A percentile compares a stretch with the other conserved stretches of the same genome.
Conservation (phyloP, 2,797 vertebrate species). For the Myotis findleyi region DNA sequence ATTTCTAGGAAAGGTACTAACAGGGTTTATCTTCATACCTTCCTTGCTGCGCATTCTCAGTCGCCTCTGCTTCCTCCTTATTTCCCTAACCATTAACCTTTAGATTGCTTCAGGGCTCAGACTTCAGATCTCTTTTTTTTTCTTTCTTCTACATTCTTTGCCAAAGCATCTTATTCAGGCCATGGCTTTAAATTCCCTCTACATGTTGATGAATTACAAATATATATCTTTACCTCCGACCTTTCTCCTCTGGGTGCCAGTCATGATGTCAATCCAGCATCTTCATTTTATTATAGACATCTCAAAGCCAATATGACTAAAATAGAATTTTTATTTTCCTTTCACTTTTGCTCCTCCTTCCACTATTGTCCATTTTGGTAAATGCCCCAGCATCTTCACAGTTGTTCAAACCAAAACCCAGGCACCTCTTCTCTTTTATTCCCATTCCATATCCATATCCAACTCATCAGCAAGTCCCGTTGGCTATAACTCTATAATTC, state of each 20-base stretch:
- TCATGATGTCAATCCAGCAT: neutral
- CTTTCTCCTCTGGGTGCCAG: neutral
- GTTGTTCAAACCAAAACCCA: neutral
- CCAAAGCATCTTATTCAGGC: neutral
- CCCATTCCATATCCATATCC: neutral
- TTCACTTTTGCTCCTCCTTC: neutral
- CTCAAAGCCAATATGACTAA: neutral
- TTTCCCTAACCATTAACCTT: neutral
- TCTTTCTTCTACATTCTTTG: neutral
- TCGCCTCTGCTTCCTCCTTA: neutral
- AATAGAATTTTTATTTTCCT: neutral
- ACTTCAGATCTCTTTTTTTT: neutral
- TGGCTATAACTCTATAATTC: slow-evolving; percentile 3
- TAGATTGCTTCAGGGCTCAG: neutral
- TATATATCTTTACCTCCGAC: neutral
- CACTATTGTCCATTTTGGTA: neutral
- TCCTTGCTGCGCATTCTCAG: neutral
- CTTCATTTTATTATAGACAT: neutral
- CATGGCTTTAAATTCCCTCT: slow-evolving; percentile 19
- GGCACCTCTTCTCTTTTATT: neutral
- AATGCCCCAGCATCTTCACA: neutral
- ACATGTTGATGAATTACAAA: neutral
- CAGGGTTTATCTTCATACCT: neutral
- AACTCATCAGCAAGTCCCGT: neutral
- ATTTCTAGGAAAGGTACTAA: neutral